phyloP scores from a whole-genome alignment of 2,888 invertebrate species.

The Chrysolina haemoptera region DNA sequence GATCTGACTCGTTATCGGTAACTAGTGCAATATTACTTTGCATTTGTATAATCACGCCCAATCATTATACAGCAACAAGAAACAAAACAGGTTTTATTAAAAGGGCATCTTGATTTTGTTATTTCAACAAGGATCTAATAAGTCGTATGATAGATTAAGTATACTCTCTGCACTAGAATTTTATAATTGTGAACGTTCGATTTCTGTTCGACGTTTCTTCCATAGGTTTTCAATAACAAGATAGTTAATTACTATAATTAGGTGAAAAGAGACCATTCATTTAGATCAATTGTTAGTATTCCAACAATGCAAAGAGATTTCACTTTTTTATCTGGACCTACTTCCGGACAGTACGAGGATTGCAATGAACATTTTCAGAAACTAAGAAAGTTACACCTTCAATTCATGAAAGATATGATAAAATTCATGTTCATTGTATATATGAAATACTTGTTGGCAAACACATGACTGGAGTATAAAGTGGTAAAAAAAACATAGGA shows the following conservation, averaged over 20 bases:
- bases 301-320: slow-evolving; percentile 4
- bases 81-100: slow-evolving; percentile 1
- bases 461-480: too few species aligned
- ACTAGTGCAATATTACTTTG: slow-evolving; percentile 23
- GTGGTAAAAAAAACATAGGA: too few species aligned
- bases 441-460: too few species aligned
- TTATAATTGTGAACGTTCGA: slow-evolving; percentile 17
- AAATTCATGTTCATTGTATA: too few species aligned
- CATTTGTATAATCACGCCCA: slow-evolving; percentile 28
- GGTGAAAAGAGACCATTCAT: slow-evolving; percentile 2
- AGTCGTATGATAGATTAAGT: slow-evolving; percentile 1
- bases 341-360: not conserved
- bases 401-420: too few species aligned
- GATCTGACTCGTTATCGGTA: not conserved
- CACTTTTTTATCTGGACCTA: slow-evolving; percentile 4
- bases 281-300: slow-evolving; percentile 16
- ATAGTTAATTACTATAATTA: slow-evolving; percentile 5
- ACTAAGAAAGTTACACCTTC: too few species aligned
- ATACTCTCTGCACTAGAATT: slow-evolving; percentile 17
- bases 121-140: slow-evolving; percentile 9
- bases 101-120: slow-evolving; percentile 18
- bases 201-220: not conserved
- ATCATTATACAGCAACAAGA: not conserved
- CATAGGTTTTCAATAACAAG: not conserved
- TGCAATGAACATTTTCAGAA: too few species aligned